Evolutionary conservation across 2,888 invertebrate genomes (phyloP).

Genomic region (Argyresthia goedartella): DNA sequence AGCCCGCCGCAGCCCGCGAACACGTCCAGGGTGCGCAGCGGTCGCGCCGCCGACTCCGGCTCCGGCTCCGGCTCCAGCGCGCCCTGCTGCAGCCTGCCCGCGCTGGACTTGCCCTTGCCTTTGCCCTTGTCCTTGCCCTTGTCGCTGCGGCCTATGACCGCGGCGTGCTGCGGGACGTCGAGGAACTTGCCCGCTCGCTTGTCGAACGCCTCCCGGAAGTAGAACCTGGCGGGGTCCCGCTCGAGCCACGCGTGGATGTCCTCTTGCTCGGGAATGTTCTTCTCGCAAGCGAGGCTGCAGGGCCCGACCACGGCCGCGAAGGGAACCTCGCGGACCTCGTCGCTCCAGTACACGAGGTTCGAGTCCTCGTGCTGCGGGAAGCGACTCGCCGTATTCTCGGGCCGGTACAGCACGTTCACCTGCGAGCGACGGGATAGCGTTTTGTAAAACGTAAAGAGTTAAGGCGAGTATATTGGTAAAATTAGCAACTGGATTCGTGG

Average conservation of each 20-base stretch:
- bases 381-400: conserved; percentile 79
- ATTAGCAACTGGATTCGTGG: no score
- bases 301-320: conserved; percentile 76
- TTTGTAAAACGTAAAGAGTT: no score
- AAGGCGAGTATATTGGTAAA: no score
- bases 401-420: conserved; percentile 79
- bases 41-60: conserved; percentile 45
- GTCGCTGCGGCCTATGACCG: conserved; percentile 69
- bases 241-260: conserved; percentile 71
- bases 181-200: conserved; percentile 60
- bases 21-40: conserved; percentile 80
- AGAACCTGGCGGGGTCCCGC: conserved; percentile 78
- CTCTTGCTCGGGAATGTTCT: conserved; percentile 66
- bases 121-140: conserved; percentile 74
- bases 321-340: conserved; percentile 75
- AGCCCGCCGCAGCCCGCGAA: conserved; percentile 91
- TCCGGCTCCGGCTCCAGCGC: conserved; percentile 26
- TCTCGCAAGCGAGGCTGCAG: conserved; percentile 76
- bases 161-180: conserved; percentile 74
- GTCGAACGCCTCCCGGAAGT: conserved; percentile 79
- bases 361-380: conserved; percentile 75
- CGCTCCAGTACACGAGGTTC: conserved; percentile 82
- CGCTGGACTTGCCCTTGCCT: conserved; percentile 75
- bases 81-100: conserved; percentile 19
- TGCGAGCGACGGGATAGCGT: not conserved